Conservation (phyloP, 53 echinoderm and acorn worm genomes). For the Paracentrotus lividus region DNA sequence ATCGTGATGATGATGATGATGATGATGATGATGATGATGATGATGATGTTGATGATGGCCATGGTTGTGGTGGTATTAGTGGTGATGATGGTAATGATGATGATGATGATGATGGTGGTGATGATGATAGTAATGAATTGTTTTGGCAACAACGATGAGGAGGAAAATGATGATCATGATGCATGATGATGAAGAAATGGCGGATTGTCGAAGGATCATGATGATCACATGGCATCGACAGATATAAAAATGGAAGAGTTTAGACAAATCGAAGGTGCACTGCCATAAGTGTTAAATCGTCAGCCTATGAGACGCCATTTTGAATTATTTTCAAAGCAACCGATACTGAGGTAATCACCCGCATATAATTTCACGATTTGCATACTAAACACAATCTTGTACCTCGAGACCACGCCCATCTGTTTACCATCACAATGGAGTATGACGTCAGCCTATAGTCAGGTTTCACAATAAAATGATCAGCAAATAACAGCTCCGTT, state of each 20-base stretch:
- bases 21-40: conserved; percentile 41
- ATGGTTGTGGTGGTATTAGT: background rate
- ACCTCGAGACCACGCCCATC: conserved; percentile 29
- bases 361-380: conserved; percentile 26
- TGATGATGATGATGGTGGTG: conserved; percentile 14
- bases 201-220: background rate
- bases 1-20: conserved; percentile 24
- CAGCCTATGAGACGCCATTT: conserved; percentile 33
- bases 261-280: background rate
- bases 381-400: background rate
- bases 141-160: background rate
- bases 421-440: conserved; percentile 62
- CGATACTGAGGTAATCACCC: background rate
- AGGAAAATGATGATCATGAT: background rate
- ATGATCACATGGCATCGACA: no score
- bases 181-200: no score
- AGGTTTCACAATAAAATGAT: conserved; percentile 17
- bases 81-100: conserved; percentile 11
- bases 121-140: background rate
- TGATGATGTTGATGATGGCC: background rate
- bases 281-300: background rate
- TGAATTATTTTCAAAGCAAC: conserved; percentile 33
- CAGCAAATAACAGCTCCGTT: background rate
- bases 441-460: conserved; percentile 44
- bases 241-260: background rate